Evolutionary conservation across 2,797 vertebrate genomes (phyloP).

Genomic region (Rhinella marina): DNA sequence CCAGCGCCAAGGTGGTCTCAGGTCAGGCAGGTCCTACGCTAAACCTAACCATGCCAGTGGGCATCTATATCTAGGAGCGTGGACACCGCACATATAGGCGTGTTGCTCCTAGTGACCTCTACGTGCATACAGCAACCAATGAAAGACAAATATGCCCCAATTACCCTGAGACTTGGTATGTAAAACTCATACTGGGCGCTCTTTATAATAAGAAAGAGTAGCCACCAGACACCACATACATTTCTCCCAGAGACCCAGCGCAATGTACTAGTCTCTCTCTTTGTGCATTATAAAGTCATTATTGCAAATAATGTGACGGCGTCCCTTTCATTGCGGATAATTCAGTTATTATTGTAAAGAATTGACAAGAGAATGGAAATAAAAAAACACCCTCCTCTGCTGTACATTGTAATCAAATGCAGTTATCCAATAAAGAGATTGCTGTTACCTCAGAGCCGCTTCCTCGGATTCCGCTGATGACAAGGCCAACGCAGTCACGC

Average conservation of each 20-base stretch:
- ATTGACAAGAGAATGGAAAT: background rate
- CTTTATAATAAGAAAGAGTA: too few relatives aligned
- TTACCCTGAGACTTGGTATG: too few relatives aligned
- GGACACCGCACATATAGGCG: too few relatives aligned
- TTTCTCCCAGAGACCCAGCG: background rate
- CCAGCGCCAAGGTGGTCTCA: too few relatives aligned
- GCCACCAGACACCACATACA: background rate
- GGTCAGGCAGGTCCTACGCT: too few relatives aligned
- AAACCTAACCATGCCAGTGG: too few relatives aligned
- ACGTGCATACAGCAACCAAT: too few relatives aligned
- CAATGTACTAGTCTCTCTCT: too few relatives aligned
- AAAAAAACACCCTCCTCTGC: background rate
- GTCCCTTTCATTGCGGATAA: background rate
- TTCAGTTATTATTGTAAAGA: background rate
- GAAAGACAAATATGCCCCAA: too few relatives aligned
- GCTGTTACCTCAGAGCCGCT: background rate
- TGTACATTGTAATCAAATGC: background rate
- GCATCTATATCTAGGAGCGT: too few relatives aligned
- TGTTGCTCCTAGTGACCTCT: too few relatives aligned
- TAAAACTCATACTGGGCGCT: too few relatives aligned
- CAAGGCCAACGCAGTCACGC: background rate
- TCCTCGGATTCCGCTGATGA: background rate
- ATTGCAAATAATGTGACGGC: background rate
- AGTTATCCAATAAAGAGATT: conserved; percentile 26
- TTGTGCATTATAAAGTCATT: background rate